Evolutionary conservation across 2,888 invertebrate species (phyloP), one percentile per base, ranked within the genome.

Genomic region (Drosophila pseudotalamancana): DNA sequence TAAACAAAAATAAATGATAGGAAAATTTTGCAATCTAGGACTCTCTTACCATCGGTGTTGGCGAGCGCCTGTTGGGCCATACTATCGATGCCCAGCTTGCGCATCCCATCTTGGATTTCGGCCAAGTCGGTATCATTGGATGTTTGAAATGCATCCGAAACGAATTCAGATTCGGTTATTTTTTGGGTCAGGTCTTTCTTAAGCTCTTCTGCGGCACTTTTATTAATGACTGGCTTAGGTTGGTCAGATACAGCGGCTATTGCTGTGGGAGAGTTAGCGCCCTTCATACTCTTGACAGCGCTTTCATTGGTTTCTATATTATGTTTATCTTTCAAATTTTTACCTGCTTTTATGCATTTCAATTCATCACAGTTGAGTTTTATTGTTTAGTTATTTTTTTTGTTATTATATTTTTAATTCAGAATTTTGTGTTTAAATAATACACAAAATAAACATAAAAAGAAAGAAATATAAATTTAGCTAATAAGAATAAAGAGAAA

Each of bases 71-170:
- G 90, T 82, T 92, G 90, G 67, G 90, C 92, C 88, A 93, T 90
- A 54, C 94, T 92, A 85, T 93, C 93, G 89, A 94, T 93, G 77
- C 94, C 94, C 74, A 96, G 92, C 91, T 94, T 94, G 91, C 94
- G 90, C 94, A 96, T 95, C 87, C 95, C 95, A 88, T 95, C 94
- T 88, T 94, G 94, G 67, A 95, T 95, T 91, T 96, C 95, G 87
- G 94, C 94, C 88, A 95, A 92, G 89, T 95, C 95, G 84, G 93
- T 93, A 73, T 93, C 93, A 43, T 72, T 85, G 21, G 87, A 69
- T 37, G 75, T 66, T 91, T 94, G 94, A 92, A 95, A 94, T 88
- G 94, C 93, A 91, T 96, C 96, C 87, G 95, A 95, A 84, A 95
- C 94, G 93, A 96, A 96, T 92, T 96, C 96, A 88, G 94, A 94